phyloP scores from a whole-genome alignment of 2,888 invertebrate genomes.

The Epinotia demarniana region DNA sequence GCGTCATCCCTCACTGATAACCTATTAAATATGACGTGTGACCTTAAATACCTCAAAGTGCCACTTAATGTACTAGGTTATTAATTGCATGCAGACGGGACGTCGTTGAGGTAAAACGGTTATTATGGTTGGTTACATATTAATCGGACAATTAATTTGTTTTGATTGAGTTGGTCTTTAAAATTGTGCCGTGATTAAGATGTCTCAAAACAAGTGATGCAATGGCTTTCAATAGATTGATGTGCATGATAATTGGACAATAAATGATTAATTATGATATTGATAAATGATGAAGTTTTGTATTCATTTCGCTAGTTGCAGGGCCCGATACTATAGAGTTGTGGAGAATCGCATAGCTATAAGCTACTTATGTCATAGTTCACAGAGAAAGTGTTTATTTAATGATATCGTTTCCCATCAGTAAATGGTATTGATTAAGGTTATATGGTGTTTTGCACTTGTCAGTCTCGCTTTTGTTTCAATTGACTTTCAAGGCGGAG shows the following conservation, averaged over 20 bases:
- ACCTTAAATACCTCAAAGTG: constrained; percentile 27
- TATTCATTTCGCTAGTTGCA: not conserved
- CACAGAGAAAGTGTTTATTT: constrained; percentile 24
- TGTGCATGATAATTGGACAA: too few species aligned
- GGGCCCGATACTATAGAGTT: not conserved
- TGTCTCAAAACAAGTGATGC: not conserved
- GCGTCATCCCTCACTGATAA: constrained; percentile 38
- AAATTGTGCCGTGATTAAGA: not conserved
- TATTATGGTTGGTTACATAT: not conserved
- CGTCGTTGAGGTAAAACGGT: not conserved
- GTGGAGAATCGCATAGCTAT: constrained; percentile 13
- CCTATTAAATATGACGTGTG: constrained; percentile 37
- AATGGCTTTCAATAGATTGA: too few species aligned
- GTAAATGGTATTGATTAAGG: not conserved
- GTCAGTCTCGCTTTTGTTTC: not conserved
- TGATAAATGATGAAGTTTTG: not conserved
- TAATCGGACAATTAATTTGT: not conserved
- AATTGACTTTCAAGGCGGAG: not conserved
- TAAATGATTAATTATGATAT: not conserved
- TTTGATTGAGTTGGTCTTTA: not conserved
- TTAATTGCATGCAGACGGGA: constrained; percentile 11
- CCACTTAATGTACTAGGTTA: constrained; percentile 6
- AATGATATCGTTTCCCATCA: constrained; percentile 14
- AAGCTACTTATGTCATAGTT: constrained; percentile 24
- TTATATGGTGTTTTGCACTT: not conserved